Conservation (phyloP, 2,888 invertebrate species). For the Andricus quercusramuli region DNA sequence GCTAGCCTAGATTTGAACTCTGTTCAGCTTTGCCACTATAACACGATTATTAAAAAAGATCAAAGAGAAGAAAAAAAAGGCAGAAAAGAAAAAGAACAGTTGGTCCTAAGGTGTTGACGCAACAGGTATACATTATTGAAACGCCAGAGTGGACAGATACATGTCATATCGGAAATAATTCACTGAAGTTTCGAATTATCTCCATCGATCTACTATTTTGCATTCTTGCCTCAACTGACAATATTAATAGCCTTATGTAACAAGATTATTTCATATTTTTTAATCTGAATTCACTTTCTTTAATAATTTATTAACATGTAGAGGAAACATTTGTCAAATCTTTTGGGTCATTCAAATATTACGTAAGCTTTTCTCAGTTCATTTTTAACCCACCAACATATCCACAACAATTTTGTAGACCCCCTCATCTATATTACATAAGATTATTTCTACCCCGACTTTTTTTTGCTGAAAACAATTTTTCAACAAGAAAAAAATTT, state of each 20-base stretch:
- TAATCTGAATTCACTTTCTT: background rate
- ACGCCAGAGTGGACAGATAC: slow-evolving; percentile 9
- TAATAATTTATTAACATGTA: background rate
- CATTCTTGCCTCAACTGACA: background rate
- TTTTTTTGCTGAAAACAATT: no score
- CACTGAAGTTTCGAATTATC: slow-evolving; percentile 9
- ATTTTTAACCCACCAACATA: no score
- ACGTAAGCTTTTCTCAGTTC: no score
- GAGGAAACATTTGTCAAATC: background rate
- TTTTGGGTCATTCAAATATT: no score
- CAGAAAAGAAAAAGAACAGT: background rate
- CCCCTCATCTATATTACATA: no score
- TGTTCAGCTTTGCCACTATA: background rate
- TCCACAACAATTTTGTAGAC: no score
- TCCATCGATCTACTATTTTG: background rate
- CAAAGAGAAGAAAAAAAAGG: background rate
- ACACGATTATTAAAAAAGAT: background rate
- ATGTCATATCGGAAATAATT: slow-evolving; percentile 24
- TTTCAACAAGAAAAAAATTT: no score
- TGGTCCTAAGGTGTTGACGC: slow-evolving; percentile 25
- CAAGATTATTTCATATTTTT: background rate
- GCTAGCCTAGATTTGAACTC: background rate
- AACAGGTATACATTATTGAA: slow-evolving; percentile 21
- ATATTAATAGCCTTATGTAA: background rate
- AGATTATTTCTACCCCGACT: no score